A percentile compares a stretch with the other conserved stretches of the same genome.
These are phyloP conservation scores for Liasis olivaceus DNA, from an alignment of 2,797 vertebrate species.

Conservation along the genomic window DNA sequence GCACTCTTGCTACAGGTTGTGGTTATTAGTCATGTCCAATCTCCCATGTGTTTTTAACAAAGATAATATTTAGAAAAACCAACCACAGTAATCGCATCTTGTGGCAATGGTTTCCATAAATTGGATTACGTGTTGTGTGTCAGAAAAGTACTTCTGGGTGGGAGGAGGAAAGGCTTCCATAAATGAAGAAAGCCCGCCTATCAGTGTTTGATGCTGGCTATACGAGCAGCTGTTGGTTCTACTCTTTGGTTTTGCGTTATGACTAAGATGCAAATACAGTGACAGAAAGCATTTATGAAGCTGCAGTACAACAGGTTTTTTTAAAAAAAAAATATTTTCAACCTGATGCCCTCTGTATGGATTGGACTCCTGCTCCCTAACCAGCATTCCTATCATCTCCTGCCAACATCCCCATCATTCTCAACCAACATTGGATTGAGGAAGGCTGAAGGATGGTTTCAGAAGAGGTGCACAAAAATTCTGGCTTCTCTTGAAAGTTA, in stretches of 20 bases:
- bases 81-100: background rate
- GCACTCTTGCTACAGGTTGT: background rate
- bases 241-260: slow-evolving; percentile 15
- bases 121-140: background rate
- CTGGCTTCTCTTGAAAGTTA: slow-evolving; percentile 44
- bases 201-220: background rate
- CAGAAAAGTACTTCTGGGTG: background rate
- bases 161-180: background rate
- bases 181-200: background rate
- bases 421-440: background rate
- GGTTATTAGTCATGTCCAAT: background rate
- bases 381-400: background rate
- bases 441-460: background rate
- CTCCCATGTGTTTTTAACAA: background rate
- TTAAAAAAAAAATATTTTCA: background rate
- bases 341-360: background rate
- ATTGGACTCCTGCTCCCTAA: background rate
- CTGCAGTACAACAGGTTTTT: slow-evolving; percentile 28
- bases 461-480: slow-evolving; percentile 53
- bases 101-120: background rate
- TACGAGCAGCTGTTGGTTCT: slow-evolving; percentile 55
- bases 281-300: slow-evolving; percentile 29
- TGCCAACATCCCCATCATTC: background rate
- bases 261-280: slow-evolving; percentile 46
- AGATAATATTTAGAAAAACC: background rate